A percentile compares a stretch with the other conserved stretches of the same genome.
Conservation (phyloP, 2,113 vertebrate genomes). For the Daubentonia madagascariensis region DNA sequence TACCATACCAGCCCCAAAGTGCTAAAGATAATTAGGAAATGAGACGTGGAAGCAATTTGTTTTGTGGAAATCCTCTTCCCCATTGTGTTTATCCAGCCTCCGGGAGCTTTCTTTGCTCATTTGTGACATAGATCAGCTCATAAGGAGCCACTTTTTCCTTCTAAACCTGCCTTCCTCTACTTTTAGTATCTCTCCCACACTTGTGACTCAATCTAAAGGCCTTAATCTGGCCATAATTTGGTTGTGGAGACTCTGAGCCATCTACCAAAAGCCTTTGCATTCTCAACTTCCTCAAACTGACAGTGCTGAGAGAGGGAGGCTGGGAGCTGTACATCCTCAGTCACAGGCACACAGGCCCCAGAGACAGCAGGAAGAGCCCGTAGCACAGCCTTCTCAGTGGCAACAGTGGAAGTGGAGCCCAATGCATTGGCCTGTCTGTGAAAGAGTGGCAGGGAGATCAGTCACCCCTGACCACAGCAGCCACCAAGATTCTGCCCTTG, state of each 20-base stretch:
- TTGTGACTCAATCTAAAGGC: neutral
- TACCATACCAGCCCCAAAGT: neutral
- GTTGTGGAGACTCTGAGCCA: neutral
- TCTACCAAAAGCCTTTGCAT: neutral
- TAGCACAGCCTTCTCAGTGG: too few relatives aligned
- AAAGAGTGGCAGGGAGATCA: neutral
- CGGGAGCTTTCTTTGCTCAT: neutral
- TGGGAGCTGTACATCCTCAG: neutral
- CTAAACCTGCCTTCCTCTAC: neutral
- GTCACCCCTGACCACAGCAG: neutral
- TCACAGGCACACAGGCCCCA: neutral
- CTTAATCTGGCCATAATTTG: neutral
- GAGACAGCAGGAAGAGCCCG: neutral
- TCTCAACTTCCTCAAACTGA: neutral
- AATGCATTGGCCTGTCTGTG: neutral
- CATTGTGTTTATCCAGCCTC: neutral
- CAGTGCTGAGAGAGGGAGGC: neutral
- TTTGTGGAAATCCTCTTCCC: neutral
- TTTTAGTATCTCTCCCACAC: neutral
- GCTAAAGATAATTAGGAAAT: neutral
- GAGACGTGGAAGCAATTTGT: neutral
- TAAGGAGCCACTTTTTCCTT: neutral
- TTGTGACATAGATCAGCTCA: neutral
- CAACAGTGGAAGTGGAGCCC: neutral
- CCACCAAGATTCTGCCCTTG: neutral